Percentiles rank a stretch among this genome's conserved stretches.
Evolutionary conservation across 2,888 invertebrate species (phyloP).

Genomic region (Aspidiotus rigidus): DNA sequence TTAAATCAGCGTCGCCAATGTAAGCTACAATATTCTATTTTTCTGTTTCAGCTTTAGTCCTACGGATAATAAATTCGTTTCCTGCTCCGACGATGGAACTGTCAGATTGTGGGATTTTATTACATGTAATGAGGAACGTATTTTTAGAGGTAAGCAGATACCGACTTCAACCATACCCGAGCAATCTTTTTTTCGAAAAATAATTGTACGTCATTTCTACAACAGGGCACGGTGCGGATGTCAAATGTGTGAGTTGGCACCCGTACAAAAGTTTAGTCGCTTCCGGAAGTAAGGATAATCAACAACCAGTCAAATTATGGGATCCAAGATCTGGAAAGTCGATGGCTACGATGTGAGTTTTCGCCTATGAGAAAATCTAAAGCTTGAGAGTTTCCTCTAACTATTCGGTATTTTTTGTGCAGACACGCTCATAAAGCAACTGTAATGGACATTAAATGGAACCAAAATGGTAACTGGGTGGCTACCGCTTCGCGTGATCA

Average conservation of each 20-base stretch:
- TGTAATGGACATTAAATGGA: slow-evolving; percentile 99
- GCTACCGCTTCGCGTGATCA: slow-evolving; percentile 97
- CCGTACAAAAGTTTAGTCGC: slow-evolving; percentile 93
- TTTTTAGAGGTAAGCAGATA: slow-evolving; percentile 59
- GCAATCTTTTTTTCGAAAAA: background rate
- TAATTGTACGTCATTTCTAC: background rate
- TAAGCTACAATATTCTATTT: background rate
- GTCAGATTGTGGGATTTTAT: slow-evolving; percentile 98
- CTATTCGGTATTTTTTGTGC: slow-evolving; percentile 29
- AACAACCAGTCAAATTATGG: slow-evolving; percentile 99
- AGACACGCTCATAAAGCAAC: slow-evolving; percentile 98
- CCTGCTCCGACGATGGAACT: slow-evolving; percentile 99
- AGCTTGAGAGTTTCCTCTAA: too few species aligned
- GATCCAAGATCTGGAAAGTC: slow-evolving; percentile 95
- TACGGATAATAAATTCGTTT: slow-evolving; percentile 95
- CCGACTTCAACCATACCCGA: background rate
- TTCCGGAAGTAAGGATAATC: slow-evolving; percentile 98
- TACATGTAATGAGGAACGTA: slow-evolving; percentile 90
- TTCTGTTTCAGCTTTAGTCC: slow-evolving; percentile 79
- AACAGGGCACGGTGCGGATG: slow-evolving; percentile 91
- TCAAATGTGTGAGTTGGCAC: slow-evolving; percentile 99
- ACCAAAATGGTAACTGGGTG: slow-evolving; percentile 98
- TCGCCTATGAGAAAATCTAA: too few species aligned
- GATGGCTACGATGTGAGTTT: slow-evolving; percentile 76
- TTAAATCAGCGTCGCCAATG: background rate